These are phyloP conservation scores for Drosophila nr. fundita DNA, from an alignment of 2,888 invertebrate species.

Conservation along the genomic window DNA sequence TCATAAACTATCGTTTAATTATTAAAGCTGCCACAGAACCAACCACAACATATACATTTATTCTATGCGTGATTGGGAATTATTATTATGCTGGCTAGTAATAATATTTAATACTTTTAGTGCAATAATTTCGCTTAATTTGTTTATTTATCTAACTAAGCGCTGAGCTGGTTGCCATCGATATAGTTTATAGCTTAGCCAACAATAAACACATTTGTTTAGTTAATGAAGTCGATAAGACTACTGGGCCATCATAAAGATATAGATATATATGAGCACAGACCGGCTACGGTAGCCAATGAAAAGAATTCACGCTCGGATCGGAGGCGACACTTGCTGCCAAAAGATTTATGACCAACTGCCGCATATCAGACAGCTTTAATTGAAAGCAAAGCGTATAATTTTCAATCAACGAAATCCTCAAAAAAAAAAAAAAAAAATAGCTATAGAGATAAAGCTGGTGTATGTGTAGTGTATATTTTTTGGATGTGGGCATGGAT, in stretches of 20 bases:
- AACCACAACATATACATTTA: constrained; percentile 1
- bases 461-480: neutral
- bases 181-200: constrained; percentile 40
- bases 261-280: constrained; percentile 37
- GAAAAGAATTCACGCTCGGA: constrained; percentile 48
- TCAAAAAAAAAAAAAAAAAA: constrained; percentile 19
- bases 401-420: constrained; percentile 71
- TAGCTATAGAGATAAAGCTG: constrained; percentile 37
- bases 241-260: constrained; percentile 74
- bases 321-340: constrained; percentile 35
- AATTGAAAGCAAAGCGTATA: constrained; percentile 77
- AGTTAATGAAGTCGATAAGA: constrained; percentile 77
- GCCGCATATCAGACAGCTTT: constrained; percentile 67
- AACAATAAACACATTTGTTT: constrained; percentile 76
- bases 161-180: constrained; percentile 19
- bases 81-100: constrained; percentile 49
- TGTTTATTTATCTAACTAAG: constrained; percentile 74
- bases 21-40: constrained; percentile 27
- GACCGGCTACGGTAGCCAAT: constrained; percentile 53
- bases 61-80: constrained; percentile 6
- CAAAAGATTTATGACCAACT: constrained; percentile 68
- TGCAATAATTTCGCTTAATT: constrained; percentile 75
- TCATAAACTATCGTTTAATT: constrained; percentile 35
- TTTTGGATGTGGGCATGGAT: constrained; percentile 31
- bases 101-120: constrained; percentile 70